These are phyloP conservation scores for Thinocorus orbignyianus DNA, from an alignment of 2,113 vertebrate species.

Conservation along the genomic window DNA sequence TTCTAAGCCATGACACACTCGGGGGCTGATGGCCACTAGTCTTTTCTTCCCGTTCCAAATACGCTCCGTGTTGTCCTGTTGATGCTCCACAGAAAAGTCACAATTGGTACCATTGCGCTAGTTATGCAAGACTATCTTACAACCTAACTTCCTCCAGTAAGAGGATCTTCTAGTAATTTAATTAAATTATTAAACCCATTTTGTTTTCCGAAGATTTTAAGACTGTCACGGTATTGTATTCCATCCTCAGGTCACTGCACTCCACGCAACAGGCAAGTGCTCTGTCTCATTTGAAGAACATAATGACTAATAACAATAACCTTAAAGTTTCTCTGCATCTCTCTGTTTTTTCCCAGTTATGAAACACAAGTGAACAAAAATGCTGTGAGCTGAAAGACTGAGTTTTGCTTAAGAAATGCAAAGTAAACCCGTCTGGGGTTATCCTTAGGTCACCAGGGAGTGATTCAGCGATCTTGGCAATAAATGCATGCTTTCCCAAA, in stretches of 20 bases:
- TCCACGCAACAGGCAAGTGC: background rate
- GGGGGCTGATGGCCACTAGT: background rate
- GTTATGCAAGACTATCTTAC: background rate
- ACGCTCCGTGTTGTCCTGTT: background rate
- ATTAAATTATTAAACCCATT: background rate
- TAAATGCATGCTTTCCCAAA: background rate
- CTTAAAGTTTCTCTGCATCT: background rate
- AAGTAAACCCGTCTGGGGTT: background rate
- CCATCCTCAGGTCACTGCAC: background rate
- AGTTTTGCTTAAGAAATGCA: constrained; percentile 5
- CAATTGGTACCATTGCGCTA: background rate
- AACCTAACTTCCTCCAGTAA: background rate
- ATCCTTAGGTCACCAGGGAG: background rate
- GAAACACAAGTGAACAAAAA: constrained; percentile 1
- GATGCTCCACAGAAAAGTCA: background rate
- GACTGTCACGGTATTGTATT: background rate
- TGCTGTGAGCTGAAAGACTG: background rate
- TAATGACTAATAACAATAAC: background rate
- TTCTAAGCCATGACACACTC: background rate
- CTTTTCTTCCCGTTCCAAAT: background rate
- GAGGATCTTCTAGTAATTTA: background rate
- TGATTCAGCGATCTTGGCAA: background rate
- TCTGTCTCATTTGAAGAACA: background rate
- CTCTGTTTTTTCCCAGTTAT: background rate
- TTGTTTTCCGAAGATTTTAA: background rate